Base-by-base conservation (phyloP, 37 sponge, comb jelly and placozoan genomes). In the Theonella swinhoei region DNA sequence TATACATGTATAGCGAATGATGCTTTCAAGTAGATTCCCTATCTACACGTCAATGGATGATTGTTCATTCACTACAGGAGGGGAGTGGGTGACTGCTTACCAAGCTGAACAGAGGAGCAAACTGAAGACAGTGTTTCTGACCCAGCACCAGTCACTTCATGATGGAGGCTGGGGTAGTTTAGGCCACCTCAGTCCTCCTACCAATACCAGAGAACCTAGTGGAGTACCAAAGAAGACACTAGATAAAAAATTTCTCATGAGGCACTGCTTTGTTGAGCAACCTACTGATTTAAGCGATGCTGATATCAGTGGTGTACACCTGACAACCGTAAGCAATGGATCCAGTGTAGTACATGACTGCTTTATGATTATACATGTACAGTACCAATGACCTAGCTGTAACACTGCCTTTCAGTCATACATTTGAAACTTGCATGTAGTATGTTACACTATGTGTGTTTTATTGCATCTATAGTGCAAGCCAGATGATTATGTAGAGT, bases 41-140 rank as follows among this genome's bases (percentile, higher is more conserved):
- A n/a, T n/a, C n/a, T n/a, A n/a, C n/a, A n/a, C n/a, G n/a, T n/a
- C n/a, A n/a, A n/a, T n/a, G n/a, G n/a, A n/a, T n/a, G n/a, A n/a
- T n/a, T n/a, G n/a, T n/a, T n/a, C n/a, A 8, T 39, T 36, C 25
- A 36, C 41, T 65, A 54, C 32, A 59, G 80, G 94, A 24, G 94
- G 94, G 11, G 91, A 90, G 63, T 94, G 94, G 94, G 63, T 90
- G n/a, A 70, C 83, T 41, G 91, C 94, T 0, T 94, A 90, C 64
- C 86, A 80, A 35, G 91, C 85, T 22, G 88, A 87, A 34, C 91
- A 94, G 81, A 87, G 39, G 39, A 90, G 59, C 17, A 70, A 65
- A 3, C 69, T 94, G 22, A 83, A 60, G n/a, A 85, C 88, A 22
- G 77, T 79, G 17, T 28, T 86, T 32, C 39, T 36, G 19, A 71